Conservation (phyloP, 1,140 invertebrate genomes). For the Dryas iulia region DNA sequence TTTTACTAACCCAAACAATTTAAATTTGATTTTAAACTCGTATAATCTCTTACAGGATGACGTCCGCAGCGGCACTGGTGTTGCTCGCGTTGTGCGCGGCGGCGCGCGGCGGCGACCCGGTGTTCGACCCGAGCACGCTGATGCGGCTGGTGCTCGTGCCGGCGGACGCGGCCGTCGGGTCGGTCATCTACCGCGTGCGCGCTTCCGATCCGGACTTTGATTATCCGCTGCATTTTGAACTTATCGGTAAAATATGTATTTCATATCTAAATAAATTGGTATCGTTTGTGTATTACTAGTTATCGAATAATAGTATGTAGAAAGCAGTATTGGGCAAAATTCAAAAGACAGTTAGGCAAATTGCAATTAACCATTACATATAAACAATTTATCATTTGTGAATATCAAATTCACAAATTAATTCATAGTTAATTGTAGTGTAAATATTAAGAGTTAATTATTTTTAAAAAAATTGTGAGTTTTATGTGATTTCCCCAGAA, state of each 20-base stretch:
- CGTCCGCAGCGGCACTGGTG: conserved; percentile 62
- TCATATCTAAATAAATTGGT: too few relatives aligned
- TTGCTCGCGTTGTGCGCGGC: conserved; percentile 48
- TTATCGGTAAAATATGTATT: conserved; percentile 81
- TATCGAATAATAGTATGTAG: too few relatives aligned
- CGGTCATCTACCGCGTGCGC: conserved; percentile 91
- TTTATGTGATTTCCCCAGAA: too few relatives aligned
- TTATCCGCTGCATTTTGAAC: conserved; percentile 90
- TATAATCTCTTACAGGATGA: conserved; percentile 55
- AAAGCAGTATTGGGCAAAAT: too few relatives aligned
- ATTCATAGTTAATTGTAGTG: too few relatives aligned
- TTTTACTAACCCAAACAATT: background rate
- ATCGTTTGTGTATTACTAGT: too few relatives aligned
- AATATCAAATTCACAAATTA: too few relatives aligned
- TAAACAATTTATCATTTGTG: too few relatives aligned
- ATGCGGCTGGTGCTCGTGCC: conserved; percentile 91
- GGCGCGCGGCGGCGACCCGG: conserved; percentile 82
- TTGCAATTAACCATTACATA: too few relatives aligned
- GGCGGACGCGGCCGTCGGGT: conserved; percentile 88
- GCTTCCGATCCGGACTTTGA: conserved; percentile 93
- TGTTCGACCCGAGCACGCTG: conserved; percentile 90
- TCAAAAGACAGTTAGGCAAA: too few relatives aligned
- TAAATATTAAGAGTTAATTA: too few relatives aligned
- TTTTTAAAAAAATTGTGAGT: too few relatives aligned
- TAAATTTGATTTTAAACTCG: background rate